These are phyloP conservation scores for Ochlodes sylvanus DNA, from an alignment of 2,888 invertebrate species.

Conservation along the genomic window DNA sequence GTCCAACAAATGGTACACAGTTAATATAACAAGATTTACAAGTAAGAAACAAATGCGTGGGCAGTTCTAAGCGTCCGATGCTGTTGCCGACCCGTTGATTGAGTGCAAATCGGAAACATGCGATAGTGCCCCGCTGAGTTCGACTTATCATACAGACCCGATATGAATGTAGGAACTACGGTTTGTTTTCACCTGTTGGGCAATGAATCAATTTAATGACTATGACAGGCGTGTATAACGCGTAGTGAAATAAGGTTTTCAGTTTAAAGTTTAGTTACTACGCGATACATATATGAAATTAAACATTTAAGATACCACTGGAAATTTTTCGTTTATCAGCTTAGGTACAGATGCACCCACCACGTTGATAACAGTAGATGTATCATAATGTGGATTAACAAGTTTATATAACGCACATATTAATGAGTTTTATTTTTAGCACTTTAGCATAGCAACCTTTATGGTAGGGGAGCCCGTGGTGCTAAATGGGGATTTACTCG, in stretches of 20 bases:
- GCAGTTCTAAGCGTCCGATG: conserved; percentile 5
- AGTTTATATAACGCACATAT: conserved; percentile 11
- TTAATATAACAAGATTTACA: conserved; percentile 14
- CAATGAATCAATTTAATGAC: too few relatives aligned
- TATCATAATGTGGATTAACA: conserved; percentile 3
- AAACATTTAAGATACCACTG: too few relatives aligned
- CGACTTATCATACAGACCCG: not conserved
- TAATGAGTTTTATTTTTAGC: conserved; percentile 18
- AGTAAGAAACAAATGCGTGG: conserved; percentile 13
- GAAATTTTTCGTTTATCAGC: conserved; percentile 11
- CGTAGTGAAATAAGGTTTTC: too few relatives aligned
- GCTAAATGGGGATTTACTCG: too few relatives aligned
- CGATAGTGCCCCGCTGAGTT: conserved; percentile 8
- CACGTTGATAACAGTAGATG: not conserved
- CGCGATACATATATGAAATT: too few relatives aligned
- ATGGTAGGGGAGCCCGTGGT: too few relatives aligned
- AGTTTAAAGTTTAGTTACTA: too few relatives aligned
- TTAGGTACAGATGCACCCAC: conserved; percentile 25
- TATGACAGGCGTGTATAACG: too few relatives aligned
- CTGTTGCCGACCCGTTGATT: conserved; percentile 17
- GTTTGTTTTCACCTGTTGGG: too few relatives aligned
- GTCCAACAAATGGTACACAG: conserved; percentile 5
- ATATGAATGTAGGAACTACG: too few relatives aligned
- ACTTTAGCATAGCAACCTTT: conserved; percentile 20
- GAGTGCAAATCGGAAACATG: conserved; percentile 7